Base-by-base conservation (phyloP, 2,888 invertebrate genomes). In the Chydorus sphaericus region DNA sequence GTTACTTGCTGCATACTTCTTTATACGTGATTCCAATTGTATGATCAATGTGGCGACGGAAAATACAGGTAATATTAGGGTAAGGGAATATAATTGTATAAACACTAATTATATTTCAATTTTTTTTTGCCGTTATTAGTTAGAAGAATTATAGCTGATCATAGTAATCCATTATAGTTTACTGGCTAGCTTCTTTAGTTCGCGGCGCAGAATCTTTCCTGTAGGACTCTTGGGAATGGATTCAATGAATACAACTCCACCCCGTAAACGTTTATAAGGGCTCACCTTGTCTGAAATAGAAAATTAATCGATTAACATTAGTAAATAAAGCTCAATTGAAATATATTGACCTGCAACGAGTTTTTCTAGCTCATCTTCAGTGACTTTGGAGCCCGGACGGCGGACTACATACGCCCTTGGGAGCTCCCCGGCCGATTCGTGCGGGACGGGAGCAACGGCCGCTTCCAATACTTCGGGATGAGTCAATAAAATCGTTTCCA, bases 361-460 rank as follows among this genome's bases (percentile, higher is more conserved):
- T 26, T 20, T 44, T 23, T 23, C 44, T 10, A 44, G 11, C 4
- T 44, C 44, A 5, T 44, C 18, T 14, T 44, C 44, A 14, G 44
- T 44, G 16, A 44, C 8, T 14, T 11, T 2, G 5, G 44, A 44
- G 8, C 44, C 44, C 14, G 20, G 23, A 11, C 44, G 44, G 14
- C 28, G 23, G 10, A 44, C 28, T 6, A 44, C 28, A 8, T 44
- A 44, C 3, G 44, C 44, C 28, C 44, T 20, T 14, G 44, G 44
- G 23, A 44, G 26, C 8, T 44, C 44, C 14, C 88, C 88, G 37
- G 81, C 79, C 51, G 65, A 66, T 64, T 81, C 81, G 67, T 88
- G 77, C 0, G 85, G 81, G 53, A 78, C 67, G n/a, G 88, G 90
- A 64, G 89, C 77, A 36, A 92, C 91, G 36, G 84, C 89, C 20